Evolutionary conservation across 2,797 vertebrate species (phyloP), one percentile per base, ranked within the genome.

Genomic region (Macropus fuliginosus): DNA sequence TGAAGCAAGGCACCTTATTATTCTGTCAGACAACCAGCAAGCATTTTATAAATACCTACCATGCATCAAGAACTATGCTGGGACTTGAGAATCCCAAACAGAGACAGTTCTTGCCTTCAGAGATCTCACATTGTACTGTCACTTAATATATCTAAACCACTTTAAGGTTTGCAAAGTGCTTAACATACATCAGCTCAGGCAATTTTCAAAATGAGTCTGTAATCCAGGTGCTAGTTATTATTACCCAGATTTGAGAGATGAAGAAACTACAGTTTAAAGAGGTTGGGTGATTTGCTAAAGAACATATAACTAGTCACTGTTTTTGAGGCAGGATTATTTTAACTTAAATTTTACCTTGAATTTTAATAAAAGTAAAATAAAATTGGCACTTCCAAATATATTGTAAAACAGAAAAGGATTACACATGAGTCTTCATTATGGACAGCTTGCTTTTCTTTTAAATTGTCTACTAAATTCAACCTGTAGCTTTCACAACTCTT

Each of bases 231-330:
- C 11, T 52, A 31, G 28, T 11, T n/a, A 31, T 16, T 74, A 54
- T 94, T 93, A 59, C 57, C 9, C 11, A 27, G 56, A 94, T 93
- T 56, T 91, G 54, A 92, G 3, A 55, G 92, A 52, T 55, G 90
- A 92, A 27, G 2, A 56, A 89, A 92, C 29, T 54, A 54, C 50
- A 81, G 14, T 46, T 97, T 74, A 91, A n/a, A 62, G 52, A 56
- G 21, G 50, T 93, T 57, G 59, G n/a, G 91, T 91, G 34, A 93
- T 16, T 91, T 59, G 31, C 13, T 5, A 5, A 24, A 4, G 54
- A 16, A 66, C 59, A 56, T 11, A 62, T 3, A 94, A 3, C 14
- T 81, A 62, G 94, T 66, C 92, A 96, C 55, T 21, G 12, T 66
- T 81, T 94, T 81, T 94, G 54, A 46, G 55, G 66, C 4, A 93